phyloP scores from a whole-genome alignment of 2,113 vertebrate species.

The Aldabrachelys gigantea region DNA sequence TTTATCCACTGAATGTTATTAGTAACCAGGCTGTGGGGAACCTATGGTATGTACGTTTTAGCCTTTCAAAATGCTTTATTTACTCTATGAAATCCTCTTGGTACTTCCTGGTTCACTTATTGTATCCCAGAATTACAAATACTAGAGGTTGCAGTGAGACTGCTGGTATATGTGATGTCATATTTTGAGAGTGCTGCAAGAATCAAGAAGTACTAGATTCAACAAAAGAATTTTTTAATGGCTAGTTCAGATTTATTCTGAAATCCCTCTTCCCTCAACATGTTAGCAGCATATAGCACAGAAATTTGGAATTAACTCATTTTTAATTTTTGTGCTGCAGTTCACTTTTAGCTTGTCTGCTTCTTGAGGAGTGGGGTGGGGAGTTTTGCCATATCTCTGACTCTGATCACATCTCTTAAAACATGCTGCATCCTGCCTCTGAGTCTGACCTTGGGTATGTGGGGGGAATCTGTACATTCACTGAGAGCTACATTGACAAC shows the following conservation, averaged over 20 bases:
- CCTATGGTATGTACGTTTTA: neutral
- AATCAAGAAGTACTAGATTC: neutral
- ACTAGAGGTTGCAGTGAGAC: neutral
- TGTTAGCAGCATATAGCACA: neutral
- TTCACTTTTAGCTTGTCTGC: neutral
- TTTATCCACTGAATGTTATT: neutral
- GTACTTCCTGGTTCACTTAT: neutral
- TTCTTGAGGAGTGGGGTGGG: neutral
- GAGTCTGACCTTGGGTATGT: neutral
- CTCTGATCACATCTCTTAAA: slow-evolving; percentile 10
- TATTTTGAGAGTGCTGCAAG: neutral
- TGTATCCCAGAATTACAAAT: neutral
- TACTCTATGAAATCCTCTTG: neutral
- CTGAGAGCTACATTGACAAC: neutral
- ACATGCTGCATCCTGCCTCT: neutral
- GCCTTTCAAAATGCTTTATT: neutral
- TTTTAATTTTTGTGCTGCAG: slow-evolving; percentile 15
- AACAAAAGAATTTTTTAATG: neutral
- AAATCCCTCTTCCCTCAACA: neutral
- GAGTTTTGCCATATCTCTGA: neutral
- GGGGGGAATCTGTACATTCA: neutral
- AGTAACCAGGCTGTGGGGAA: neutral
- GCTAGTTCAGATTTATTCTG: neutral
- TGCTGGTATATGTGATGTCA: neutral
- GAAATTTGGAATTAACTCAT: neutral